A percentile compares a stretch with the other conserved stretches of the same genome.
Evolutionary conservation across 2,888 invertebrate species (phyloP).

Genomic region (Ophion slaviceki): DNA sequence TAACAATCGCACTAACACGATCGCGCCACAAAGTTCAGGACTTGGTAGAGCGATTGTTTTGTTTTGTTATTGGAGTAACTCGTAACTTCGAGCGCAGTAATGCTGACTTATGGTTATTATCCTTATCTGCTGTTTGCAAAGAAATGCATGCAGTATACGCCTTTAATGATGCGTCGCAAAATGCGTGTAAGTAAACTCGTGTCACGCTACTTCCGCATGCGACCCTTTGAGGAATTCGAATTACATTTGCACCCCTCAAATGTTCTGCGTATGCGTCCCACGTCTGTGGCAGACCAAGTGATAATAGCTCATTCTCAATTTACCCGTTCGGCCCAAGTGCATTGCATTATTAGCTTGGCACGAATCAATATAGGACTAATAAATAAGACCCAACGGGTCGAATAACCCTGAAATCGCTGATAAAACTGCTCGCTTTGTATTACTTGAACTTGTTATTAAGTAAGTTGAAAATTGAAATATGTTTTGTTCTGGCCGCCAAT

Average conservation of each 20-base stretch:
- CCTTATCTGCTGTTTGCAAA: background rate
- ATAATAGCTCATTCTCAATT: slow-evolving; percentile 50
- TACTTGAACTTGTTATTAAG: background rate
- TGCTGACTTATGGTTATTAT: background rate
- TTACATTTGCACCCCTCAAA: slow-evolving; percentile 9
- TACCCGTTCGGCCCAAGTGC: slow-evolving; percentile 40
- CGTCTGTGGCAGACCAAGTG: slow-evolving; percentile 21
- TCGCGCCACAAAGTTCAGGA: slow-evolving; percentile 55
- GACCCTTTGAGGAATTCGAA: background rate
- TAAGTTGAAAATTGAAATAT: slow-evolving; percentile 26
- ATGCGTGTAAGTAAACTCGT: slow-evolving; percentile 53
- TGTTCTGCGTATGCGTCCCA: slow-evolving; percentile 22
- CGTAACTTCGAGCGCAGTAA: slow-evolving; percentile 63
- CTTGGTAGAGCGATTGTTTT: slow-evolving; percentile 52
- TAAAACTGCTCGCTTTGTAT: slow-evolving; percentile 49
- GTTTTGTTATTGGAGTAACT: slow-evolving; percentile 50
- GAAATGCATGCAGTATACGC: slow-evolving; percentile 56
- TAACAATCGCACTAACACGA: no score
- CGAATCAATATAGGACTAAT: slow-evolving; percentile 48
- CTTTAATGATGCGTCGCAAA: slow-evolving; percentile 47
- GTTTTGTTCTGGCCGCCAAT: slow-evolving; percentile 40
- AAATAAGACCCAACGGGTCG: slow-evolving; percentile 56
- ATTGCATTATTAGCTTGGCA: slow-evolving; percentile 56
- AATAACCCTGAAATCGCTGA: slow-evolving; percentile 55
- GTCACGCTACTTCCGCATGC: background rate